Evolutionary conservation across 2,888 invertebrate species (phyloP).

Genomic region (Drosophila mayaguana): DNA sequence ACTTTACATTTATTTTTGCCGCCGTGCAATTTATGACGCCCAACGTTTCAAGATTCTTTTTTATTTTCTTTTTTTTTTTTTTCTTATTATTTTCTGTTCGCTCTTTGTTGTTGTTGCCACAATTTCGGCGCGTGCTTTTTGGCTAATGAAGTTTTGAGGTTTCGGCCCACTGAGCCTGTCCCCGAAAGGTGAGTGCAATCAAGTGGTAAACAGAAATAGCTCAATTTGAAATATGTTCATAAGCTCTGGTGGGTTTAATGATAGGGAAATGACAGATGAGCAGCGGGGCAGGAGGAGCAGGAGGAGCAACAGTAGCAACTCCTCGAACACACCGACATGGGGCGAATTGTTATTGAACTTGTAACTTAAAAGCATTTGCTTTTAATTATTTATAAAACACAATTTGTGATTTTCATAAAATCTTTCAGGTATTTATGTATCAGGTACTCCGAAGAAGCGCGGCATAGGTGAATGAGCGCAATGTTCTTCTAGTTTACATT

Average conservation of each 20-base stretch:
- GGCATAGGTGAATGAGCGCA: no score
- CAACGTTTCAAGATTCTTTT: slow-evolving; percentile 38
- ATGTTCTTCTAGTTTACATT: no score
- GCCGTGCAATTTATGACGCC: slow-evolving; percentile 68
- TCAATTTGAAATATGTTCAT: slow-evolving; percentile 54
- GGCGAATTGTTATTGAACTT: not conserved
- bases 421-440: no score
- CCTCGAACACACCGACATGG: not conserved
- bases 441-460: no score
- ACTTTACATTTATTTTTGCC: slow-evolving; percentile 78
- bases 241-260: slow-evolving; percentile 50
- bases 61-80: no score
- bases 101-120: slow-evolving; percentile 35
- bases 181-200: slow-evolving; percentile 57
- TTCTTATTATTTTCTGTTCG: slow-evolving; percentile 26
- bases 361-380: not conserved
- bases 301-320: no score
- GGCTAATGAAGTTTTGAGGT: slow-evolving; percentile 78
- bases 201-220: slow-evolving; percentile 62
- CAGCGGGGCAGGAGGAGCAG: not conserved
- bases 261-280: slow-evolving; percentile 50
- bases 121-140: slow-evolving; percentile 72
- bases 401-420: no score
- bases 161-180: slow-evolving; percentile 34
- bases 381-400: not conserved